A percentile compares a stretch with the other conserved stretches of the same genome.
Evolutionary conservation across 1,140 invertebrate genomes (phyloP).

Genomic region (Homarus americanus): DNA sequence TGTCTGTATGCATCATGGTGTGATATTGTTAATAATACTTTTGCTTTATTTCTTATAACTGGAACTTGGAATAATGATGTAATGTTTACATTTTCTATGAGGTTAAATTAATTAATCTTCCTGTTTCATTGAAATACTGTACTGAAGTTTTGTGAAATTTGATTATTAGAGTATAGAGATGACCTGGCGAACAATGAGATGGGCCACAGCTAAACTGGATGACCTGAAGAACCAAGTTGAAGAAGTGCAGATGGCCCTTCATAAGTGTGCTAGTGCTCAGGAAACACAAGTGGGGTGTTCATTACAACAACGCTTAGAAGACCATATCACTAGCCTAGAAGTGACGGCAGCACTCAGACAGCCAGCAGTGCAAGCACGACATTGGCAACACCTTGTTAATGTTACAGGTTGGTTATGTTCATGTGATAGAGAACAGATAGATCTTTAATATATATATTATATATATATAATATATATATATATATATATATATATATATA

Average conservation of each 20-base stretch:
- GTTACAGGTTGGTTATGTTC: slow-evolving; percentile 35
- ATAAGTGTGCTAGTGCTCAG: slow-evolving; percentile 7
- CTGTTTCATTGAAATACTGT: too few species aligned
- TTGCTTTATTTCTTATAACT: too few species aligned
- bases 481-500: too few species aligned
- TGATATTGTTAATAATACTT: too few species aligned
- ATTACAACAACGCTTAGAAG: slow-evolving; percentile 42
- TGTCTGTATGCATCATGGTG: too few species aligned
- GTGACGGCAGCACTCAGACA: slow-evolving; percentile 63
- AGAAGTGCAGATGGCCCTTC: slow-evolving; percentile 18
- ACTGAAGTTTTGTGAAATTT: not conserved
- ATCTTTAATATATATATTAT: too few species aligned
- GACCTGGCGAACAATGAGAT: slow-evolving; percentile 61
- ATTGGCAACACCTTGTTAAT: slow-evolving; percentile 63
- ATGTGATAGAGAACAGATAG: too few species aligned
- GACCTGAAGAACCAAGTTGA: slow-evolving; percentile 55
- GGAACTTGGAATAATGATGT: too few species aligned
- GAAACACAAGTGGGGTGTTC: slow-evolving; percentile 31
- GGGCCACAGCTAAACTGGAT: slow-evolving; percentile 51
- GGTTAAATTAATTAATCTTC: too few species aligned
- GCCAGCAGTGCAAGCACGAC: slow-evolving; percentile 60
- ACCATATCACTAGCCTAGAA: slow-evolving; percentile 56
- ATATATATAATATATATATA: too few species aligned
- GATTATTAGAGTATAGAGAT: slow-evolving; percentile 44
- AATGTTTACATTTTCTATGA: too few species aligned